Conservation (phyloP, 2,797 vertebrate species). For the Tympanoctomys barrerae region DNA sequence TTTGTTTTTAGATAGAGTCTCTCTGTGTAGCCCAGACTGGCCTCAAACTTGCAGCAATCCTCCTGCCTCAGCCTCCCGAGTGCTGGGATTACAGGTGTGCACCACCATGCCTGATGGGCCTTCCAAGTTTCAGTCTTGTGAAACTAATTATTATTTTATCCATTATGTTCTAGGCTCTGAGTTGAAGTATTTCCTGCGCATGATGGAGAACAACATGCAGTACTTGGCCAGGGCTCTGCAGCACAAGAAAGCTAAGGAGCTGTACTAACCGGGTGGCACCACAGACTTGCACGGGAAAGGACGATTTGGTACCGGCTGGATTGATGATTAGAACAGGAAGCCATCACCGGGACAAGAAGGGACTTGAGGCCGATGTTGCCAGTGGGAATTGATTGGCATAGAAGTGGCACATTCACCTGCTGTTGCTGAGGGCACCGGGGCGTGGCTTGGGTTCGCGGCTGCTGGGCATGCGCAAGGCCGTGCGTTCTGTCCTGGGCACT, state of each 20-base stretch:
- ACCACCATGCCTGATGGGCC: neutral
- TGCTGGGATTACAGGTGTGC: neutral
- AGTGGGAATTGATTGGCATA: neutral
- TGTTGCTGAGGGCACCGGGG: too few relatives aligned
- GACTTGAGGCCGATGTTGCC: neutral
- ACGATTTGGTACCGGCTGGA: neutral
- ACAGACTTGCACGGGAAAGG: fast-evolving
- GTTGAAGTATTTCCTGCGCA: fast-evolving
- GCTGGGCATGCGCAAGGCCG: too few relatives aligned
- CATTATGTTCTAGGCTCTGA: fast-evolving
- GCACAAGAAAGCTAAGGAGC: neutral
- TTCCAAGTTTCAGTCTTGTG: neutral
- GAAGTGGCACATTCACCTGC: neutral
- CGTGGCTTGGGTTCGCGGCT: neutral
- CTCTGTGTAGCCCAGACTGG: neutral
- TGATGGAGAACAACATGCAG: fast-evolving
- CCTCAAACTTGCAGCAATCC: neutral
- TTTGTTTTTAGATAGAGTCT: neutral
- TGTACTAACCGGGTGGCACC: fast-evolving
- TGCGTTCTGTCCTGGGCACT: neutral
- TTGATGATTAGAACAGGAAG: neutral
- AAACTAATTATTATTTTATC: neutral
- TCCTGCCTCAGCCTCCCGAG: neutral
- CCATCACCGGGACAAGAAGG: neutral
- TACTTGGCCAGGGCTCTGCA: fast-evolving